phyloP scores from a whole-genome alignment of 2,113 vertebrate genomes.

The Forbesichthys papilliferus region DNA sequence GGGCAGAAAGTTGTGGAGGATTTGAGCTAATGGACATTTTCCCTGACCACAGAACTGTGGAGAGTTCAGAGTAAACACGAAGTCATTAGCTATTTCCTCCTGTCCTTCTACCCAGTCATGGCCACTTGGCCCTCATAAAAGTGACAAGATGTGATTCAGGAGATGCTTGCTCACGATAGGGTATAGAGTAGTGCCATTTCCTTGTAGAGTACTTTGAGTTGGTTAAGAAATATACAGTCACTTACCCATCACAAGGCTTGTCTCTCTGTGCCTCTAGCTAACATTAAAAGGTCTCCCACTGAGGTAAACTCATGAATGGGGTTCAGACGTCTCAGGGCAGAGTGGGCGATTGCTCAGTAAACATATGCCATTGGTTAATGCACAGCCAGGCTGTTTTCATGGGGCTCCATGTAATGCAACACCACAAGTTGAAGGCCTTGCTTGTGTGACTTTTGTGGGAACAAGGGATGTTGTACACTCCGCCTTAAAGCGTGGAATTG shows the following conservation, averaged over 20 bases:
- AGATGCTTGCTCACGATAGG: conserved; percentile 45
- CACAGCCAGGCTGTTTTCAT: conserved; percentile 53
- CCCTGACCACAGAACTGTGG: neutral
- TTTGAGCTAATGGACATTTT: conserved; percentile 18
- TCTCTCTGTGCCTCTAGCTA: conserved; percentile 37
- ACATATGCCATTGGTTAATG: conserved; percentile 64
- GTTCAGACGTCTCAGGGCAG: conserved; percentile 52
- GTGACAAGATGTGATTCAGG: conserved; percentile 56
- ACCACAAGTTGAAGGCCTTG: conserved; percentile 60
- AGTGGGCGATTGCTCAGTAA: conserved; percentile 38
- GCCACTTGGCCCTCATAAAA: conserved; percentile 65
- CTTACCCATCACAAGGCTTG: conserved; percentile 26
- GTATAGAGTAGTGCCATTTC: conserved; percentile 29
- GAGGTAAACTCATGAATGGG: conserved; percentile 36
- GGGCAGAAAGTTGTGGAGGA: conserved; percentile 8
- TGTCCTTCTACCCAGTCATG: conserved; percentile 24
- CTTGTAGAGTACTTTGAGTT: conserved; percentile 24
- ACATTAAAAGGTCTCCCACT: conserved; percentile 37
- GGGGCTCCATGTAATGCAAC: conserved; percentile 64
- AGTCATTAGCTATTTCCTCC: conserved; percentile 58
- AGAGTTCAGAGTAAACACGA: conserved; percentile 50
- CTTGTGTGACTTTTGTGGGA: conserved; percentile 70
- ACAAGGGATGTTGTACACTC: conserved; percentile 45
- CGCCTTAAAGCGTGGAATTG: conserved; percentile 29
- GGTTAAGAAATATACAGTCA: conserved; percentile 35